phyloP scores from a whole-genome alignment of 2,113 vertebrate genomes.

The Pluvialis apricaria region DNA sequence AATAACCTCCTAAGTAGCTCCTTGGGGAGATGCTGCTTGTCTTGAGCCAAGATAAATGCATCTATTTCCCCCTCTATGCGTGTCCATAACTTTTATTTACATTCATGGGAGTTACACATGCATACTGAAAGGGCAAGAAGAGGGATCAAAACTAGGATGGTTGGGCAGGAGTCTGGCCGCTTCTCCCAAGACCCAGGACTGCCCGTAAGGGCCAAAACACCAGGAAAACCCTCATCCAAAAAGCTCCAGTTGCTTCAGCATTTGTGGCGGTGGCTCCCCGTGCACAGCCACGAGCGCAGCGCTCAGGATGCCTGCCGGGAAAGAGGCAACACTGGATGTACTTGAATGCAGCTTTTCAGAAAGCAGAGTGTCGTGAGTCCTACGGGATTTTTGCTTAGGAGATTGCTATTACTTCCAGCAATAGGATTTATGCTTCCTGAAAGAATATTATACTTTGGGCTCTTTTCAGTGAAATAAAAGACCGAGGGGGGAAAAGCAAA shows the following conservation, averaged over 20 bases:
- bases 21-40: conserved; percentile 15
- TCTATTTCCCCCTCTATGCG: neutral
- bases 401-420: conserved; percentile 68
- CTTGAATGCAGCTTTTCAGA: conserved; percentile 55
- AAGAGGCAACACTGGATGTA: neutral
- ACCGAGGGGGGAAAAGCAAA: neutral
- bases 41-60: conserved; percentile 33
- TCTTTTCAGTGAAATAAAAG: conserved; percentile 31
- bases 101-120: neutral
- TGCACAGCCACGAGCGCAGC: neutral
- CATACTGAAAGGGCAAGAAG: neutral
- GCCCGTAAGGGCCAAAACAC: neutral
- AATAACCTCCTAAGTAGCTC: conserved; percentile 27
- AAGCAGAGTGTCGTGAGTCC: conserved; percentile 31
- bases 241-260: neutral
- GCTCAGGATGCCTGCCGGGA: neutral
- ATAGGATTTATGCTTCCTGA: conserved; percentile 64
- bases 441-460: conserved; percentile 56
- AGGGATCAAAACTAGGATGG: neutral
- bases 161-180: neutral
- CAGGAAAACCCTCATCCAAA: neutral
- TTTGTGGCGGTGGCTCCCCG: neutral
- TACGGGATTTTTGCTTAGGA: conserved; percentile 40
- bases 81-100: conserved; percentile 10
- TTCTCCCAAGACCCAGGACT: neutral